A percentile compares a stretch with the other conserved stretches of the same genome.
phyloP scores from a whole-genome alignment of 2,797 vertebrate species.

The Pagetopsis macropterus region DNA sequence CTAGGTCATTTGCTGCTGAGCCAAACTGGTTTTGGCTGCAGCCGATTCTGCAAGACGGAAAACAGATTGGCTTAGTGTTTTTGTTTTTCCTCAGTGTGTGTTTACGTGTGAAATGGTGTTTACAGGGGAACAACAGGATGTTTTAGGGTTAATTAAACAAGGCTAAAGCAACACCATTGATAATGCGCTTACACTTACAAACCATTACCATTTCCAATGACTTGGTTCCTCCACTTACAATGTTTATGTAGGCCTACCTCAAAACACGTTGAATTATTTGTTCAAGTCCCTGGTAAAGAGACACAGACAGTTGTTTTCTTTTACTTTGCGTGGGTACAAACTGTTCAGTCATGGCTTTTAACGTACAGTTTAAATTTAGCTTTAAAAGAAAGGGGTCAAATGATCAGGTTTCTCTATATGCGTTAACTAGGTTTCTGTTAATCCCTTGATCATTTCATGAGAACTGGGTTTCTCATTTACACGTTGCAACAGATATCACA shows the following conservation, averaged over 20 bases:
- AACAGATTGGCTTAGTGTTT: slow-evolving; percentile 60
- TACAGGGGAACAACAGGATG: slow-evolving; percentile 26
- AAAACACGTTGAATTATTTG: background rate
- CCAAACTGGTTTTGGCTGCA: slow-evolving; percentile 56
- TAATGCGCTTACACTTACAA: slow-evolving; percentile 5
- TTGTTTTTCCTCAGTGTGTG: slow-evolving; percentile 1
- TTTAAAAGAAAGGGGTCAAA: background rate
- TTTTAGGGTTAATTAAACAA: slow-evolving; percentile 47
- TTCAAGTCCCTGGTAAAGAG: background rate
- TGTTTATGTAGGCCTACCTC: background rate
- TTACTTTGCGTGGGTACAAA: background rate
- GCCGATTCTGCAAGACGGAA: slow-evolving; percentile 59
- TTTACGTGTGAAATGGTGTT: slow-evolving; percentile 38
- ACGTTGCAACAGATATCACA: background rate
- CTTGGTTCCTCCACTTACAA: background rate
- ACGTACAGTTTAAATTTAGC: background rate
- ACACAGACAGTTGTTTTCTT: background rate
- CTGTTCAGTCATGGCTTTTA: background rate
- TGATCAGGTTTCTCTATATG: background rate
- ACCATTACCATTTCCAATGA: background rate
- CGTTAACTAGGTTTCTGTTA: background rate
- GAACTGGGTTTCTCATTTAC: background rate
- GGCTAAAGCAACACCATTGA: slow-evolving; percentile 12
- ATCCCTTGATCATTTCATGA: background rate
- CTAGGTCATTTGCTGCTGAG: slow-evolving; percentile 70